These are phyloP conservation scores for Hydrolagus colliei DNA, from an alignment of 2,797 vertebrate species.

Conservation along the genomic window DNA sequence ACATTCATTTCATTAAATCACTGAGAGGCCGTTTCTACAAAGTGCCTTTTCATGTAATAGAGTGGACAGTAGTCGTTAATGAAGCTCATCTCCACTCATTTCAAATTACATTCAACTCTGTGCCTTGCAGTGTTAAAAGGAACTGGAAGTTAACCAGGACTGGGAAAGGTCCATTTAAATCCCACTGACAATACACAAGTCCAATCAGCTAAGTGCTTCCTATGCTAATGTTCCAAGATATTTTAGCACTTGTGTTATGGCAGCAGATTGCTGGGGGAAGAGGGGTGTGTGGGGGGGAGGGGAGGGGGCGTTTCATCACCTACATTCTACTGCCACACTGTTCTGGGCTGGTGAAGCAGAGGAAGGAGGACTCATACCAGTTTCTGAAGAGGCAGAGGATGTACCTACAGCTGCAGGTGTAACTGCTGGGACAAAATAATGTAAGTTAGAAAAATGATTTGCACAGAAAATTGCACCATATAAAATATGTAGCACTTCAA, in stretches of 20 bases:
- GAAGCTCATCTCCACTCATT: constrained; percentile 46
- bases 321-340: constrained; percentile 89
- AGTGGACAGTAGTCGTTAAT: constrained; percentile 30
- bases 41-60: constrained; percentile 31
- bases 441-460: background rate
- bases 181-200: constrained; percentile 56
- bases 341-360: constrained; percentile 82
- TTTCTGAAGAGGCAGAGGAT: constrained; percentile 91
- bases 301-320: constrained; percentile 72
- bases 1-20: constrained; percentile 32
- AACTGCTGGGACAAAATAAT: constrained; percentile 52
- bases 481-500: no score
- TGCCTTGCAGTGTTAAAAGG: constrained; percentile 51
- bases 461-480: background rate
- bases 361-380: constrained; percentile 87
- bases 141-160: constrained; percentile 43
- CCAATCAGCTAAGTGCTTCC: constrained; percentile 74
- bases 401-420: constrained; percentile 85
- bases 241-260: constrained; percentile 57
- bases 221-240: constrained; percentile 58
- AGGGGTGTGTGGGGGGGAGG: constrained; percentile 39
- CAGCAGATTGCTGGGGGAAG: constrained; percentile 62
- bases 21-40: constrained; percentile 25
- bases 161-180: constrained; percentile 48
- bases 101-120: constrained; percentile 58